phyloP scores from a whole-genome alignment of 2,113 vertebrate genomes.

The Myotis yumanensis region DNA sequence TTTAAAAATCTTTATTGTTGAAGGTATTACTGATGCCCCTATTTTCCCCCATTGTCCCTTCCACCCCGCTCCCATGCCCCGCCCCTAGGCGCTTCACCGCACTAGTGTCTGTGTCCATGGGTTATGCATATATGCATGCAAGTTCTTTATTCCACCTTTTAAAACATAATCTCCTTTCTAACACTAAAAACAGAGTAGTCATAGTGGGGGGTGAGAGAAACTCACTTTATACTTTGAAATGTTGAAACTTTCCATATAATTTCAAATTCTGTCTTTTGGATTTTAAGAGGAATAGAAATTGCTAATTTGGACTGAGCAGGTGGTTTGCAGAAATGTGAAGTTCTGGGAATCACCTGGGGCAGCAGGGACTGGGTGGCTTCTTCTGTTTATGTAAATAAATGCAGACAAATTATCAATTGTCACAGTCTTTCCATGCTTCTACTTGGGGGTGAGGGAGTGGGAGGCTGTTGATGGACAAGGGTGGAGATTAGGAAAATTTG shows the following conservation, averaged over 20 bases:
- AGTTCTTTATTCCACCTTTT: background rate
- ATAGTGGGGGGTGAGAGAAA: background rate
- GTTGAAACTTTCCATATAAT: background rate
- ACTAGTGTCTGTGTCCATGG: too few species aligned
- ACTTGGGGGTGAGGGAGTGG: background rate
- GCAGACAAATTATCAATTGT: background rate
- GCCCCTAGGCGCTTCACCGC: too few species aligned
- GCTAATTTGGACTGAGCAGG: background rate
- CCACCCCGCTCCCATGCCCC: too few species aligned
- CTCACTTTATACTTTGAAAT: background rate
- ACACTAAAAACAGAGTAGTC: background rate
- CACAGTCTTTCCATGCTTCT: background rate
- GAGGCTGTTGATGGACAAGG: background rate
- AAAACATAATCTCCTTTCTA: slow-evolving; percentile 43
- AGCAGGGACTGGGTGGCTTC: background rate
- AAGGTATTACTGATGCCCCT: too few species aligned
- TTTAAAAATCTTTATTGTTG: too few species aligned
- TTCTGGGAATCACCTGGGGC: background rate
- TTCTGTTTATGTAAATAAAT: background rate
- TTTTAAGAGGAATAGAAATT: background rate
- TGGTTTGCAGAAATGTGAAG: background rate
- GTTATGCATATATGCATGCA: too few species aligned
- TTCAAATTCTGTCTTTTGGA: background rate
- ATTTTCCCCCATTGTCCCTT: too few species aligned
- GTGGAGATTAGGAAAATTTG: background rate